Evolutionary conservation across 2,888 invertebrate species (phyloP), one percentile per base, ranked within the genome.

Genomic region (Parnassius smintheus): DNA sequence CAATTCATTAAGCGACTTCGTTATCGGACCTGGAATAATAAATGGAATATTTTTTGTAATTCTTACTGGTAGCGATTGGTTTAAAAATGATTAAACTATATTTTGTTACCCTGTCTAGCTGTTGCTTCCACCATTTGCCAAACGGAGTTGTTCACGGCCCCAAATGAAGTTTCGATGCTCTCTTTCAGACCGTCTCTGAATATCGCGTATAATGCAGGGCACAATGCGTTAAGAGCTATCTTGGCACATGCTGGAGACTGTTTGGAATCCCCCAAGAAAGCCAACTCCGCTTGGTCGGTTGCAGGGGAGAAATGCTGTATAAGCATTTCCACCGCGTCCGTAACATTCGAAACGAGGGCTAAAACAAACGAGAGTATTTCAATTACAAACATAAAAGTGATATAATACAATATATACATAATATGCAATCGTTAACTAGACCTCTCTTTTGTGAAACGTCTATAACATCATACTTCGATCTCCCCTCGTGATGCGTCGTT

Each of bases 81-180:
- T 8, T 46, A 58, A 42, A 10, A 49, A 35, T 44, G 53, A n/a
- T 56, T 25, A 48, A 41, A 35, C 2, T 45, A 3, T 18, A 63
- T 53, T 45, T 61, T 2, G 44, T 72, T 81, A 92, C 95, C 97
- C 92, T 96, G 95, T 82, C 97, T 96, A 12, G 97, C 95, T 9
- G 97, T 96, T 46, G 96, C 96, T 86, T 97, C 97, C 7, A 97
- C 95, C 70, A 98, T 96, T 88, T 96, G 96, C 97, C 97, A 98
- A 58, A 97, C 96, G 9, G 96, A 96, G 80, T 97, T 96, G 71
- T 95, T 94, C 59, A 97, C 96, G 18, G 96, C 95, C 51, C 97
- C 97, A 78, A 97, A 97, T 49, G 97, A 94, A 7, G 97, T 96
- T 78, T 96, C 95, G 59, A 97, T 92, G 70, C 93, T 94, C 46